Conservation (phyloP, 2,797 vertebrate species). For the Natrix natrix region DNA sequence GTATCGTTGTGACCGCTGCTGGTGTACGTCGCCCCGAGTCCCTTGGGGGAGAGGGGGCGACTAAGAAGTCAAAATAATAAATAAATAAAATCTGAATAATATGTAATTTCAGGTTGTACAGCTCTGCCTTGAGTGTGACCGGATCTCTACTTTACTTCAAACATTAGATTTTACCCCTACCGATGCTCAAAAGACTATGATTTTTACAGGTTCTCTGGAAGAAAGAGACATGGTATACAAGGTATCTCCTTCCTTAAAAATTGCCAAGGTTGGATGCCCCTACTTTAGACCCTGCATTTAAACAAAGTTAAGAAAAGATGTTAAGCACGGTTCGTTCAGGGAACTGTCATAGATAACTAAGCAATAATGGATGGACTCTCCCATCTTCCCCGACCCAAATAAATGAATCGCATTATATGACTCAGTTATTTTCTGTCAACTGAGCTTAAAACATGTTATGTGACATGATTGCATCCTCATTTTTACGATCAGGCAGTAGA, state of each 20-base stretch:
- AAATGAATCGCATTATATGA: background rate
- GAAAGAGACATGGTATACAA: conserved; percentile 84
- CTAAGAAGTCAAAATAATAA: too few relatives aligned
- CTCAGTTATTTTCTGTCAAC: background rate
- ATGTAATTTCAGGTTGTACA: conserved; percentile 73
- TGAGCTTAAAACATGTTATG: background rate
- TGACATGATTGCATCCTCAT: background rate
- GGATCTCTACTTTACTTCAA: conserved; percentile 76
- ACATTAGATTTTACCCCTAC: conserved; percentile 75
- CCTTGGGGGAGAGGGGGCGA: too few relatives aligned
- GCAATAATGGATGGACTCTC: background rate
- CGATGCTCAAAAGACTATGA: conserved; percentile 81
- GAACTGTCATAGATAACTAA: background rate
- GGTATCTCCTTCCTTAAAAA: conserved; percentile 61
- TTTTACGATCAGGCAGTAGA: conserved; percentile 75
- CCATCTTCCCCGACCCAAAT: background rate
- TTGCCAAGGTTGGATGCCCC: background rate
- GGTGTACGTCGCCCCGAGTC: too few relatives aligned
- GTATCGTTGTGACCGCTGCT: too few relatives aligned
- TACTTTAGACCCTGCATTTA: background rate
- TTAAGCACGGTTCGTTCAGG: too few relatives aligned
- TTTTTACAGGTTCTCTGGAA: conserved; percentile 75
- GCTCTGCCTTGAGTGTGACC: conserved; percentile 76
- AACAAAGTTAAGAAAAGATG: background rate
- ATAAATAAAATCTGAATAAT: background rate